Evolutionary conservation across 2,888 invertebrate genomes (phyloP).

Genomic region (Zeuzera pyrina): DNA sequence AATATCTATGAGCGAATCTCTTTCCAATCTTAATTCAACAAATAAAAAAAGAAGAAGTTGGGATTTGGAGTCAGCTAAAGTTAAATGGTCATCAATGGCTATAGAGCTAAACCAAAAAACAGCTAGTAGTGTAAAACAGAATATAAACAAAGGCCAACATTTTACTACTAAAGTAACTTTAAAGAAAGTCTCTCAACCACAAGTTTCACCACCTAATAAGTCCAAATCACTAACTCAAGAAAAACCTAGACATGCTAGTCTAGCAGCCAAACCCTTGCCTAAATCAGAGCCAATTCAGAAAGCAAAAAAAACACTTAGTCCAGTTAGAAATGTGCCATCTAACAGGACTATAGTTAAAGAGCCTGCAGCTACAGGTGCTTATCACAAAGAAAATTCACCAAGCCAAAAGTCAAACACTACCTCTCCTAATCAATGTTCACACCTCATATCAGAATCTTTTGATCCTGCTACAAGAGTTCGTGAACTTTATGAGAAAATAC

Average conservation of each 20-base stretch:
- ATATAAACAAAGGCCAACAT: conserved; percentile 6
- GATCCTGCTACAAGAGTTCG: conserved; percentile 49
- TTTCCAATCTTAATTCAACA: conserved; percentile 39
- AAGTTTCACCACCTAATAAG: conserved; percentile 10
- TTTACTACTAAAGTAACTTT: conserved; percentile 18
- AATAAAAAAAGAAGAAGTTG: conserved; percentile 57
- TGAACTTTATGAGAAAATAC: conserved; percentile 67
- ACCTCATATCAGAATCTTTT: conserved; percentile 32
- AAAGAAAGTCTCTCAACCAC: conserved; percentile 6
- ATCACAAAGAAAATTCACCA: conserved; percentile 1
- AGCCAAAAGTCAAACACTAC: conserved; percentile 9
- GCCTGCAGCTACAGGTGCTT: neutral
- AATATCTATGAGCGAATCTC: conserved; percentile 68
- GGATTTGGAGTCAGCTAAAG: conserved; percentile 62
- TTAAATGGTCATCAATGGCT: conserved; percentile 67
- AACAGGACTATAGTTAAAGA: conserved; percentile 24
- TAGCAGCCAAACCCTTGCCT: conserved; percentile 22
- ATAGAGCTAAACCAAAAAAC: conserved; percentile 41
- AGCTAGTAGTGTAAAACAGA: conserved; percentile 9
- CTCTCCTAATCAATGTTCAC: no score
- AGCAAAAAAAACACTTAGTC: conserved; percentile 26
- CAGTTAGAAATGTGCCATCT: conserved; percentile 21
- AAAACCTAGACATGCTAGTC: conserved; percentile 21
- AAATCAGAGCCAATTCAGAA: conserved; percentile 37
- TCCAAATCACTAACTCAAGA: conserved; percentile 28